Evolutionary conservation across 2,113 vertebrate species (phyloP).

Genomic region (Pangasianodon gigas): DNA sequence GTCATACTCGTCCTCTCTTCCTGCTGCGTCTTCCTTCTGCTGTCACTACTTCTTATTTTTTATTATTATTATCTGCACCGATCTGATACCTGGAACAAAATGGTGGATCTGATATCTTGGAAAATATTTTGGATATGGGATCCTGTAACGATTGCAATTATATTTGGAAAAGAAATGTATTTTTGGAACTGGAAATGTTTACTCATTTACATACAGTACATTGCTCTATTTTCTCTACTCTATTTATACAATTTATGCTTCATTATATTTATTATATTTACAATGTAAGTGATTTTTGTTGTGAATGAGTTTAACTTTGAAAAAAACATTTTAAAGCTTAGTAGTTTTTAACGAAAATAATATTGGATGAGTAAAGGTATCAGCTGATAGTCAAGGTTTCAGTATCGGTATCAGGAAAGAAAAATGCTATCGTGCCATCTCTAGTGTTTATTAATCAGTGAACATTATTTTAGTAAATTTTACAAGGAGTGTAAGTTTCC

Average conservation of each 20-base stretch:
- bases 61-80: background rate
- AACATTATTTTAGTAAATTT: background rate
- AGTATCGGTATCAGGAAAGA: background rate
- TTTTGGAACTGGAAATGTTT: background rate
- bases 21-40: constrained; percentile 9
- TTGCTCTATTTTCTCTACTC: no score
- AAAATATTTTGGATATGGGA: background rate
- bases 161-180: background rate
- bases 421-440: background rate
- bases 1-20: background rate
- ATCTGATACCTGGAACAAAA: background rate
- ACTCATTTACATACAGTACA: background rate
- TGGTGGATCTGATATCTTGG: background rate
- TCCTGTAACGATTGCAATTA: background rate
- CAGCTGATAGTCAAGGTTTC: background rate
- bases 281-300: background rate
- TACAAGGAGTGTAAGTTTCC: background rate
- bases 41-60: background rate
- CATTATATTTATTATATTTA: background rate
- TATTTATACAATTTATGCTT: background rate
- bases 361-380: background rate
- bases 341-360: background rate
- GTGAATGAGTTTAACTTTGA: background rate
- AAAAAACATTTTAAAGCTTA: no score
- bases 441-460: background rate